A percentile compares a stretch with the other conserved stretches of the same genome.
Conservation (phyloP, 2,113 vertebrate species). For the Lanius ludovicianus region DNA sequence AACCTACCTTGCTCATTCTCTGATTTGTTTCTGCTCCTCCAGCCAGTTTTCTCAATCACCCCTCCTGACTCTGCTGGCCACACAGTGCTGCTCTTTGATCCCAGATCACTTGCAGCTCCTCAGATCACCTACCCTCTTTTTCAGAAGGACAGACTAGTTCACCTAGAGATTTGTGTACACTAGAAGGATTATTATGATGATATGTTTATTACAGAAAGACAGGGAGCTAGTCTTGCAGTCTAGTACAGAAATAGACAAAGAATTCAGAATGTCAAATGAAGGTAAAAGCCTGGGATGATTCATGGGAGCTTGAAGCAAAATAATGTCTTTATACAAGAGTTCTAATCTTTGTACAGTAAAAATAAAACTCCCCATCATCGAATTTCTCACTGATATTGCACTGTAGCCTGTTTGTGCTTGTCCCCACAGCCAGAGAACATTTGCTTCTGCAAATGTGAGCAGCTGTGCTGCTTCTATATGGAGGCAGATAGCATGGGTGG, state of each 20-base stretch:
- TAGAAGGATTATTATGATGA: not conserved
- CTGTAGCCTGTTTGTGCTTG: not conserved
- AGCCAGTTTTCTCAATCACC: not conserved
- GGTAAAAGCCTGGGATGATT: conserved; percentile 31
- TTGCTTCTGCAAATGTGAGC: not conserved
- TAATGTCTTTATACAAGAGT: not conserved
- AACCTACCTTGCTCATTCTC: not conserved
- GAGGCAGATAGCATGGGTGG: not conserved
- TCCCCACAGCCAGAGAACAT: not conserved
- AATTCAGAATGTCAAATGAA: not conserved
- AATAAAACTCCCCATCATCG: fast-evolving
- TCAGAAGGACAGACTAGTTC: not conserved
- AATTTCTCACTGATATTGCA: not conserved
- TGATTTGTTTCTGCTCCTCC: not conserved
- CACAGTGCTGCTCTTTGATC: not conserved
- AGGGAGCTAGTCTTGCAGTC: conserved; percentile 26
- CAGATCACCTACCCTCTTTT: not conserved
- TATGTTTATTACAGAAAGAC: conserved; percentile 38
- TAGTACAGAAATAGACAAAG: conserved; percentile 22
- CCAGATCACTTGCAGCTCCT: not conserved
- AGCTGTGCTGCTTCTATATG: not conserved
- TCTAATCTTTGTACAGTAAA: conserved; percentile 21
- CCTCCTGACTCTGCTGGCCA: not conserved
- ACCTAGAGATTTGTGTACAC: conserved; percentile 1
- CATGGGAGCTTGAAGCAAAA: conserved; percentile 17